Base-by-base conservation (phyloP, 2,797 vertebrate genomes). In the Arrhamphus sclerolepis region DNA sequence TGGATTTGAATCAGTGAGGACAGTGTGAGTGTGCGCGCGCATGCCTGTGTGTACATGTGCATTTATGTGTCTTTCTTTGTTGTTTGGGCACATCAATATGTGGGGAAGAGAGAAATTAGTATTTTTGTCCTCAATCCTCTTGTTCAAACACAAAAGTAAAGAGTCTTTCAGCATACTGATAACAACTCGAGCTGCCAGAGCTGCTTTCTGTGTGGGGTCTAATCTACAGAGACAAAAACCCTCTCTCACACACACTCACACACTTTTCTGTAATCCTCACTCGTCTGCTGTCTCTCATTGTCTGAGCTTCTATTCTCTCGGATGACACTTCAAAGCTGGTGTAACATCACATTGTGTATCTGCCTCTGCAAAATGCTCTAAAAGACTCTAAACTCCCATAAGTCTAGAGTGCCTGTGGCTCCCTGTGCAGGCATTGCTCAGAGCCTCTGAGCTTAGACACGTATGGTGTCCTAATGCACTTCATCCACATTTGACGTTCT, bases 311-410 rank as follows among this genome's bases (percentile, higher is more conserved):
- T 64, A 72, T 87, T 89, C 81, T 84, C 77, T 77, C 70, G 73
- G 80, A 87, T 85, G 88, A 83, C 87, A 89, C 88, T 88, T 91
- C 76, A 89, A 91, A 91, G 89, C 81, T 5, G 40, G 63, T 82
- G 82, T 86, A 80, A 84, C 78, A 85, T 75, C 82, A 85, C 74
- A 82, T 85, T 88, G 85, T 88, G 76, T 89, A 66, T 85, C 77
- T 84, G 78, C 79, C 76, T 82, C 77, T 66, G 78, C 79, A 86
- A 85, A 86, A 78, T 59, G 61, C 76, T 86, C 68, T 71, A 53
- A 83, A 86, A 78, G 77, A 86, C 84, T 86, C 82, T 80, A 86
- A 85, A 89, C 77, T 85, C 81, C 67, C 54, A 21, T 71, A 86
- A 81, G 77, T 84, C 82, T 80, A 67, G 66, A 78, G 76, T 87